Evolutionary conservation across 2,113 vertebrate genomes (phyloP).

Genomic region (Nettapus auritus): DNA sequence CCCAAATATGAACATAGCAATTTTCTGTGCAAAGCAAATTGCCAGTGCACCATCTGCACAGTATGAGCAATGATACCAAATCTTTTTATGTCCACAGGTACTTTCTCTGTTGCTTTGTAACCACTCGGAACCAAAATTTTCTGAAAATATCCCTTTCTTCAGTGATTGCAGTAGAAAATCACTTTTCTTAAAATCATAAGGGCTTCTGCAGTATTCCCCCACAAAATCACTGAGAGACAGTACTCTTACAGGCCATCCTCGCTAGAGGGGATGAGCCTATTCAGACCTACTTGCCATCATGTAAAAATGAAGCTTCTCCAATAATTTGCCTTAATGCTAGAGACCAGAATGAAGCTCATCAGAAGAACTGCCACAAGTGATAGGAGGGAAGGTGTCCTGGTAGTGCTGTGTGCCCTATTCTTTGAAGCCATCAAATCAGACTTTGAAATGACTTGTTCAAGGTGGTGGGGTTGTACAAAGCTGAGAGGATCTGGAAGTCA

Average conservation of each 20-base stretch:
- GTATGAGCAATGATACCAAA: background rate
- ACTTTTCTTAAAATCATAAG: background rate
- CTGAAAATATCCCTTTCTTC: background rate
- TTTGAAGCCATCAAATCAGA: background rate
- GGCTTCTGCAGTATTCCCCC: background rate
- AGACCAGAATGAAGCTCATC: background rate
- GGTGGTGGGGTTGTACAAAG: background rate
- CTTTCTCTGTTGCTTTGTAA: background rate
- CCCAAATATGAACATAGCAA: background rate
- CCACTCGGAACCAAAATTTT: background rate
- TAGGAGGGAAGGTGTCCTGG: background rate
- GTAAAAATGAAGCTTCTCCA: background rate
- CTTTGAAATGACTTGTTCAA: background rate
- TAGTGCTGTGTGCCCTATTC: background rate
- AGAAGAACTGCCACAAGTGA: background rate
- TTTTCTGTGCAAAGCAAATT: background rate
- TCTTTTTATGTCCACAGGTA: background rate
- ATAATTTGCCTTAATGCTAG: background rate
- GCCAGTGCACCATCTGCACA: background rate
- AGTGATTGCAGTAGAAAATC: background rate
- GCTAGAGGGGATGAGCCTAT: background rate
- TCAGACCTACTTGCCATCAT: background rate
- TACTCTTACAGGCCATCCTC: background rate
- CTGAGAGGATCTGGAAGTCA: background rate
- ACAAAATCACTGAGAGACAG: background rate